These are phyloP conservation scores for Vollenhovia emeryi DNA, from an alignment of 1,140 invertebrate genomes.

Conservation along the genomic window DNA sequence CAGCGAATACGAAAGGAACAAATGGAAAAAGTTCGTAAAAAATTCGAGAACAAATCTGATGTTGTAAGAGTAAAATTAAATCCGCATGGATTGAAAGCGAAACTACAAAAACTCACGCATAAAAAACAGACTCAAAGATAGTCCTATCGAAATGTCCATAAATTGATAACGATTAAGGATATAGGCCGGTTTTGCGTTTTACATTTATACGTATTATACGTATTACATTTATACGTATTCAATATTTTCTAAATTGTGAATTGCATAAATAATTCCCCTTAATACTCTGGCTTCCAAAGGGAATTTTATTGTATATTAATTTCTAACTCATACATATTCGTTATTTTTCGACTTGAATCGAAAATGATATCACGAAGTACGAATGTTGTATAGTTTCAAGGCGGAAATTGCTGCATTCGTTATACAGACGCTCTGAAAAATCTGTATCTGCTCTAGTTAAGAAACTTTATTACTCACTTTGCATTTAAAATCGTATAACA, in stretches of 20 bases:
- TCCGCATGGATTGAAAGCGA: constrained; percentile 88
- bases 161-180: background rate
- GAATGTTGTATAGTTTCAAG: constrained; percentile 26
- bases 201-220: background rate
- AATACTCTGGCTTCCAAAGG: background rate
- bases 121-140: constrained; percentile 54
- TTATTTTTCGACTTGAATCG: background rate
- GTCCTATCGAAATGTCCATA: background rate
- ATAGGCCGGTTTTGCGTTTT: background rate
- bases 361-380: background rate
- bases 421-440: background rate
- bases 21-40: constrained; percentile 89
- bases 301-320: constrained; percentile 32
- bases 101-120: constrained; percentile 85
- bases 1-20: constrained; percentile 93
- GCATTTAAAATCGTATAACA: background rate
- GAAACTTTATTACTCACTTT: constrained; percentile 5
- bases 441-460: background rate
- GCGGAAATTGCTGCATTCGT: background rate
- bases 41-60: constrained; percentile 87
- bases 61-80: constrained; percentile 86
- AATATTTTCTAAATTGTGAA: constrained; percentile 18
- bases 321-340: background rate
- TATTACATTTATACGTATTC: background rate
- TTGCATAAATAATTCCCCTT: background rate